Conservation (phyloP, 30 jellyfish, hydroid and myxozoan genomes). For the Aurelia coerulea region DNA sequence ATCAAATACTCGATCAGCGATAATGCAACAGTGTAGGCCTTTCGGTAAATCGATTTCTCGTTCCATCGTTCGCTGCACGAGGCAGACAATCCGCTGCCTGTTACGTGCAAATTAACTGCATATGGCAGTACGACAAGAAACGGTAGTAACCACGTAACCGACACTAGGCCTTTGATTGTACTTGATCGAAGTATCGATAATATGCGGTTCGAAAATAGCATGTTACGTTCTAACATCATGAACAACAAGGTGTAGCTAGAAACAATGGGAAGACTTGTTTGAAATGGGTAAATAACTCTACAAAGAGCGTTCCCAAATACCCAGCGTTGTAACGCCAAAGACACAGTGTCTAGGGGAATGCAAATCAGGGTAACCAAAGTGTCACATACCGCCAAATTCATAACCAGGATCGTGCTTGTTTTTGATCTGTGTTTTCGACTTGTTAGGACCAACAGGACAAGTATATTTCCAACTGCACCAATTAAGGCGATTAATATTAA, state of each 20-base stretch:
- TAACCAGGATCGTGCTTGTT: constrained; percentile 68
- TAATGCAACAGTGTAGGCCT: constrained; percentile 49
- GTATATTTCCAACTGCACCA: constrained; percentile 61
- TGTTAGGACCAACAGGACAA: constrained; percentile 38
- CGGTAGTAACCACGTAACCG: constrained; percentile 60
- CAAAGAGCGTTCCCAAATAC: constrained; percentile 52
- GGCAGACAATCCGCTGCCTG: not conserved
- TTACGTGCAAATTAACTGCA: constrained; percentile 42
- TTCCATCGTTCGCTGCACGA: constrained; percentile 53
- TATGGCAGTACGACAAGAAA: constrained; percentile 62
- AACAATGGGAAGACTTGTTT: constrained; percentile 67
- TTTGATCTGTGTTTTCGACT: constrained; percentile 63
- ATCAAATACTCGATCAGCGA: constrained; percentile 58
- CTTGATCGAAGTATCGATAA: constrained; percentile 45
- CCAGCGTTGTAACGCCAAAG: constrained; percentile 33
- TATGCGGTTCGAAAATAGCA: constrained; percentile 61
- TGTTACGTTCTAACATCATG: constrained; percentile 70
- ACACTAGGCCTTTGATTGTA: constrained; percentile 15
- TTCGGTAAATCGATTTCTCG: constrained; percentile 3
- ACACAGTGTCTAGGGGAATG: constrained; percentile 55
- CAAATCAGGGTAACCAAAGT: constrained; percentile 52
- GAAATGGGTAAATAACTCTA: constrained; percentile 69
- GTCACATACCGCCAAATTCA: constrained; percentile 77
- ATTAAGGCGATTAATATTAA: constrained; percentile 30
- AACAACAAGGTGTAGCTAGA: constrained; percentile 76